Evolutionary conservation across 2,113 vertebrate species (phyloP), one percentile per base, ranked within the genome.

Genomic region (Galemys pyrenaicus): DNA sequence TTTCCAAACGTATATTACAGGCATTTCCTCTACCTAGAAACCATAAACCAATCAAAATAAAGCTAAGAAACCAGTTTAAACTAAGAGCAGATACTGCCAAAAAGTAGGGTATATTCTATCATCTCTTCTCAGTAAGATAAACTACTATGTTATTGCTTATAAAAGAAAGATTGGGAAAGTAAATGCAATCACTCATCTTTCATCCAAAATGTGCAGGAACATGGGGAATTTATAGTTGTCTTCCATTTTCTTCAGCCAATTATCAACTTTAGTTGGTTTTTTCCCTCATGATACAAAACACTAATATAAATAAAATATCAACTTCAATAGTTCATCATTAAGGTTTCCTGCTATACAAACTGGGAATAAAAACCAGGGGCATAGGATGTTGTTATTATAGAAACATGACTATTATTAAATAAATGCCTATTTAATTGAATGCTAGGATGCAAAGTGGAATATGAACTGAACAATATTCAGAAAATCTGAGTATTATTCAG

Each of bases 251-350:
- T 74, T 77, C 19, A 78, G 24, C 16, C 20, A 39, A 32, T 78
- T 91, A 60, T 81, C 64, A 92, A 85, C 44, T 71, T 30, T 58
- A 68, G 60, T 49, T 87, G 46, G 44, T 11, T 58, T 65, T 79
- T 88, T 30, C 19, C 49, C 49, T 80, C 17, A 75, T 84, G 89
- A 96, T 62, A 6, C 30, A 79, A 87, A 92, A 56, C 60, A 87
- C n/a, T 82, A 87, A 92, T 70, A 75, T 20, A 93, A 93, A 79
- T 73, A 88, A 93, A 95, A 87, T 9, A 70, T 58, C 39, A 92
- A 56, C 9, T 39, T 37, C 56, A 89, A 60, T 9, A 73, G n/a
- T 64, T 92, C 65, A 73, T 67, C 35, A 28, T 71, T 87, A 91
- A 49, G 32, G 68, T 65, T 75, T 91, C 46, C 44, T 95, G 94